Percentiles rank a stretch among this genome's conserved stretches.
These are phyloP conservation scores for Prochilodus magdalenae DNA, from an alignment of 2,113 vertebrate genomes.

Conservation along the genomic window DNA sequence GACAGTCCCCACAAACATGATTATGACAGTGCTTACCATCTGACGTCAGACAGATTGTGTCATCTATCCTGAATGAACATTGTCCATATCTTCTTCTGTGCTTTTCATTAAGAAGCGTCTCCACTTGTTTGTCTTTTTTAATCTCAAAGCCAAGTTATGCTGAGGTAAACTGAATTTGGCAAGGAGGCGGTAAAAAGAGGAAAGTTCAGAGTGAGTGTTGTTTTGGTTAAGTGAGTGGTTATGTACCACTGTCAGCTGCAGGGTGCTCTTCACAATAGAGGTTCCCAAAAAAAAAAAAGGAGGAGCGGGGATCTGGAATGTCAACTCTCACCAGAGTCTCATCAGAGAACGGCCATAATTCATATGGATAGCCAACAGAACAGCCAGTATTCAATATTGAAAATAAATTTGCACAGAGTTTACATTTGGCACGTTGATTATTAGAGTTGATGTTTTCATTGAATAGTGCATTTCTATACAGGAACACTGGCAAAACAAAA, in stretches of 20 bases:
- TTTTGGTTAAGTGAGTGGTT: conserved; percentile 90
- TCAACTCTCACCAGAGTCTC: conserved; percentile 85
- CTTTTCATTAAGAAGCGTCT: conserved; percentile 66
- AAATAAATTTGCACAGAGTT: conserved; percentile 90
- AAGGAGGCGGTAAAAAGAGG: conserved; percentile 78
- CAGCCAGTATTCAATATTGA: conserved; percentile 57
- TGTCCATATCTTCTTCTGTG: conserved; percentile 56
- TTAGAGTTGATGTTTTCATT: conserved; percentile 79
- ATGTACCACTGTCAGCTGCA: conserved; percentile 89
- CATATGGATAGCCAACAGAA: conserved; percentile 66
- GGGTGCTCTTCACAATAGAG: conserved; percentile 86
- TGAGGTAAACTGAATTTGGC: conserved; percentile 98
- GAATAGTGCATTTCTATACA: conserved; percentile 99
- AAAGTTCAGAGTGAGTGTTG: conserved; percentile 84
- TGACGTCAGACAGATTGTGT: conserved; percentile 65
- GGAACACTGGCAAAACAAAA: conserved; percentile 82
- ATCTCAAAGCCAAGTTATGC: conserved; percentile 87
- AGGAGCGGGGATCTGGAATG: conserved; percentile 88
- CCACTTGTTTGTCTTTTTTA: conserved; percentile 74
- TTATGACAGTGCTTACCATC: conserved; percentile 64
- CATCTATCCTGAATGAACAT: conserved; percentile 60
- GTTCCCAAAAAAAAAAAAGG: conserved; percentile 65
- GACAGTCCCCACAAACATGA: not conserved
- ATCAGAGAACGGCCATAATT: conserved; percentile 84
- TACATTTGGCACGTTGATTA: conserved; percentile 96